A percentile compares a stretch with the other conserved stretches of the same genome.
Conservation (phyloP, 2,888 invertebrate genomes). For the Pseudolycoriella hygida region DNA sequence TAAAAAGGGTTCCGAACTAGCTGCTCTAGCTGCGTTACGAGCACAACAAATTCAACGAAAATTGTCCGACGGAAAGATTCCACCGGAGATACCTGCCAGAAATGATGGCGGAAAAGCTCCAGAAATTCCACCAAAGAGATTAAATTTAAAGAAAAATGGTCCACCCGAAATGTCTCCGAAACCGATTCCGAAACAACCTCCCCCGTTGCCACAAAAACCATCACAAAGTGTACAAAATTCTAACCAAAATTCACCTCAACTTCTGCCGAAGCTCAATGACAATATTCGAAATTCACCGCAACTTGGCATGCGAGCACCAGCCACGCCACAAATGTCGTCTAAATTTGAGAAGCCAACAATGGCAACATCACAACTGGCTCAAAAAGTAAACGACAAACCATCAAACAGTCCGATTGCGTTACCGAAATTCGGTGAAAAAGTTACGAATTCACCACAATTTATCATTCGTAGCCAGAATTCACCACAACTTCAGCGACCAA, state of each 20-base stretch:
- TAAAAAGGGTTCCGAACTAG: conserved; percentile 25
- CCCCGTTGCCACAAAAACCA: conserved; percentile 26
- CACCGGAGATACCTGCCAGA: conserved; percentile 28
- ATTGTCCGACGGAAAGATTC: conserved; percentile 16
- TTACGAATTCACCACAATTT: conserved; percentile 10
- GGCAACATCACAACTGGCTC: neutral
- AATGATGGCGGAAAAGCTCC: conserved; percentile 23
- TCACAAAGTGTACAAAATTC: conserved; percentile 25
- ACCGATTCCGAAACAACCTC: conserved; percentile 12
- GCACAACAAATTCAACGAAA: conserved; percentile 26
- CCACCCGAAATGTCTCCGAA: conserved; percentile 1
- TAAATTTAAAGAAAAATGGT: conserved; percentile 21
- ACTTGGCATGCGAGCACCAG: conserved; percentile 8
- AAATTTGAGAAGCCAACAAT: conserved; percentile 10
- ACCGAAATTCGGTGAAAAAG: conserved; percentile 8
- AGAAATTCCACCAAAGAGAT: conserved; percentile 29
- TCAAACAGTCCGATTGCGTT: conserved; percentile 4
- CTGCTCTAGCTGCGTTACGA: conserved; percentile 27
- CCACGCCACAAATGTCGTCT: conserved; percentile 9
- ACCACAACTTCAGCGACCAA: conserved; percentile 12
- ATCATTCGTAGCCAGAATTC: conserved; percentile 10
- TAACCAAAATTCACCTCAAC: conserved; percentile 24
- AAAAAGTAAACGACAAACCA: neutral
- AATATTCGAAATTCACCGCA: conserved; percentile 13
- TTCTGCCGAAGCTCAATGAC: conserved; percentile 22